Conservation (phyloP, 2,888 invertebrate genomes). For the Pandemis heparana region DNA sequence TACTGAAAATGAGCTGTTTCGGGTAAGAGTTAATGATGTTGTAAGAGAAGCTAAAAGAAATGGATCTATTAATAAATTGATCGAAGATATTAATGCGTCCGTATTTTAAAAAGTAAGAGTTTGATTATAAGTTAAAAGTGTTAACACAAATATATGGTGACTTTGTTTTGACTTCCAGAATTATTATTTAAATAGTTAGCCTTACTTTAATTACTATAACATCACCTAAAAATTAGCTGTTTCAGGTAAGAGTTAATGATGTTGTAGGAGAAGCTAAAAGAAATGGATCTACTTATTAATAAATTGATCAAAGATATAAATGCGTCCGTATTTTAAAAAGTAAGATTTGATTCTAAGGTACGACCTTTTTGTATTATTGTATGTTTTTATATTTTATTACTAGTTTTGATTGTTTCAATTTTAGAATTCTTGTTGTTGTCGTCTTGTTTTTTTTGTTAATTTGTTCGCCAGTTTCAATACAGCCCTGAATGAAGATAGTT, state of each 20-base stretch:
- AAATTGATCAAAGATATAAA: slow-evolving; percentile 55
- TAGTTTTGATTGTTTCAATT: too few species aligned
- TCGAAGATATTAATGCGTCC: slow-evolving; percentile 49
- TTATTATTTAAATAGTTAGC: too few species aligned
- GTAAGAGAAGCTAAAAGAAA: slow-evolving; percentile 64
- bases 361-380: too few species aligned
- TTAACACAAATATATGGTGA: too few species aligned
- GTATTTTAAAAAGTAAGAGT: background rate
- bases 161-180: too few species aligned
- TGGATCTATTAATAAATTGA: slow-evolving; percentile 63
- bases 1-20: slow-evolving; percentile 55
- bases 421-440: too few species aligned
- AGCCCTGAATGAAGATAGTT: too few species aligned
- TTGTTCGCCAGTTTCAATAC: too few species aligned
- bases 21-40: slow-evolving; percentile 68
- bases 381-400: too few species aligned
- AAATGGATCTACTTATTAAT: slow-evolving; percentile 67
- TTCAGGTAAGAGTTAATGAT: slow-evolving; percentile 67
- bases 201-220: slow-evolving; percentile 47
- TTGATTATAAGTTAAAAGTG: too few species aligned
- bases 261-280: slow-evolving; percentile 63
- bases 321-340: slow-evolving; percentile 1
- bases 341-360: too few species aligned
- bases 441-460: too few species aligned
- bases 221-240: slow-evolving; percentile 53